Conservation (phyloP, 2,113 vertebrate genomes). For the Calyptommatus sinebrachiatus region DNA sequence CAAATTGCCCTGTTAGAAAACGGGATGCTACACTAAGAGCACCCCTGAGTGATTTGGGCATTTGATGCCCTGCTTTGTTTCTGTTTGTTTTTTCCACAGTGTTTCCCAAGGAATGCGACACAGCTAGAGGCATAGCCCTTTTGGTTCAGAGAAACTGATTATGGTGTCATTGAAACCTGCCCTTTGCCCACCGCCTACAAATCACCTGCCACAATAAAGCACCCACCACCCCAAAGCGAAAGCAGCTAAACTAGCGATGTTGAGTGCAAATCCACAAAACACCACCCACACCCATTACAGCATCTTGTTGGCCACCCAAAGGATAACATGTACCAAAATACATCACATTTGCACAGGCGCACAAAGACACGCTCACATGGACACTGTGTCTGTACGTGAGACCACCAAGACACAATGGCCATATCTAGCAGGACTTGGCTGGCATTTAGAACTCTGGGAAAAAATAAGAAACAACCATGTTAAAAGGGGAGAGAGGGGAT, state of each 20-base stretch:
- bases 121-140: slow-evolving; percentile 34
- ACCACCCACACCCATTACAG: slow-evolving; percentile 24
- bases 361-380: background rate
- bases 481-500: too few species aligned
- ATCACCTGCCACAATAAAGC: slow-evolving; percentile 15
- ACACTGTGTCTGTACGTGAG: background rate
- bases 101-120: slow-evolving; percentile 15
- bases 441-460: slow-evolving; percentile 7
- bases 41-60: slow-evolving; percentile 7
- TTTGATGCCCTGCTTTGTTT: slow-evolving; percentile 48
- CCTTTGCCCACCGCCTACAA: background rate
- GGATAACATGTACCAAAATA: background rate
- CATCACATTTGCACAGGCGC: background rate
- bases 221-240: slow-evolving; percentile 18
- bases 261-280: slow-evolving; percentile 49
- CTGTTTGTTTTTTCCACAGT: slow-evolving; percentile 48
- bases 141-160: background rate
- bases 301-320: slow-evolving; percentile 15
- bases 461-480: background rate
- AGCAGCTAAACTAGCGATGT: slow-evolving; percentile 53
- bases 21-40: slow-evolving; percentile 36
- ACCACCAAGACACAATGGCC: background rate
- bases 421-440: background rate
- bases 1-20: slow-evolving; percentile 51
- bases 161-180: background rate